A percentile compares a stretch with the other conserved stretches of the same genome.
phyloP scores from a whole-genome alignment of 2,888 invertebrate species.

The Amphipoea lucens region DNA sequence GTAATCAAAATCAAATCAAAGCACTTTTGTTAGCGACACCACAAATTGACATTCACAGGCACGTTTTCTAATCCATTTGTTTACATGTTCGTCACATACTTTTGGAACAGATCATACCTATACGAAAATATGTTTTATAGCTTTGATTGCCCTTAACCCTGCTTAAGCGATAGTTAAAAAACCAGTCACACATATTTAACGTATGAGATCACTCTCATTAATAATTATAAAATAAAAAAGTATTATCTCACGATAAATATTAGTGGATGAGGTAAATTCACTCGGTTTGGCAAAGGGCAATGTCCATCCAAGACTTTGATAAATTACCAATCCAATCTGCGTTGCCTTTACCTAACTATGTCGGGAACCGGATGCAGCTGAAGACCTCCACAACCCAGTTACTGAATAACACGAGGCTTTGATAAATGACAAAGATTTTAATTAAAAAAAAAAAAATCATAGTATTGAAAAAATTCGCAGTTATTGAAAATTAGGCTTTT shows the following conservation, averaged over 20 bases:
- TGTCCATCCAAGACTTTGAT: not conserved
- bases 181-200: not conserved
- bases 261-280: conserved; percentile 1
- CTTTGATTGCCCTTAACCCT: not conserved
- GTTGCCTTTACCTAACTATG: no score
- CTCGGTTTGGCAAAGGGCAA: not conserved
- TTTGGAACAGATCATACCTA: not conserved
- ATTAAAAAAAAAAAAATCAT: not conserved
- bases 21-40: not conserved
- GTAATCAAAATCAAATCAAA: not conserved
- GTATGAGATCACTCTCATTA: conserved; percentile 29
- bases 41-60: not conserved
- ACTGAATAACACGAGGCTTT: not conserved
- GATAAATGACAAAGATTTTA: not conserved
- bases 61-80: not conserved
- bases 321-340: not conserved
- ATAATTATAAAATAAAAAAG: conserved; percentile 8
- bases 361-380: no score
- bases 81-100: not conserved
- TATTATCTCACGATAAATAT: not conserved
- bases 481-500: no score
- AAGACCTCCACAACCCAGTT: no score
- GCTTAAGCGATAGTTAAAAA: not conserved
- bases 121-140: not conserved
- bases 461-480: not conserved